phyloP scores from a whole-genome alignment of 1,140 invertebrate species.

The Linepithema humile region DNA sequence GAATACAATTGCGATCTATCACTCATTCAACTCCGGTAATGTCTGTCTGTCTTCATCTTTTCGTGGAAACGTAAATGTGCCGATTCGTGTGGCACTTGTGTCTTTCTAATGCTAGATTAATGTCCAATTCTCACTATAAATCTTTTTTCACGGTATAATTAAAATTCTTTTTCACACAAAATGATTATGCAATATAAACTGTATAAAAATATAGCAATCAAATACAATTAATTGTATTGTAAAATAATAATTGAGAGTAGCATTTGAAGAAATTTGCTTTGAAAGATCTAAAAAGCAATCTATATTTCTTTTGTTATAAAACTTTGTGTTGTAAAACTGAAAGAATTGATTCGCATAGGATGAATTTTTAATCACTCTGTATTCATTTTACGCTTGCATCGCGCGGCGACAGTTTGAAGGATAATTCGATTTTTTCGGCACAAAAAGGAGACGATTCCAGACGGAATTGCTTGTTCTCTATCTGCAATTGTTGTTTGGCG shows the following conservation, averaged over 20 bases:
- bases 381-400: slow-evolving; percentile 14
- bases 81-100: neutral
- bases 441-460: slow-evolving; percentile 1
- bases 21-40: neutral
- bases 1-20: neutral
- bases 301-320: neutral
- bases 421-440: slow-evolving; percentile 35
- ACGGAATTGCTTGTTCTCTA: slow-evolving; percentile 23
- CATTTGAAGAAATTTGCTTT: neutral
- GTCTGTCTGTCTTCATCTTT: slow-evolving; percentile 38
- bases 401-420: neutral
- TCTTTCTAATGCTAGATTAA: neutral
- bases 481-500: slow-evolving; percentile 13
- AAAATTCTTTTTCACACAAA: neutral
- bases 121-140: neutral
- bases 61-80: slow-evolving; percentile 34
- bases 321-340: neutral
- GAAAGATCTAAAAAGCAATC: neutral
- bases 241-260: neutral
- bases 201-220: neutral
- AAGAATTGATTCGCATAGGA: neutral
- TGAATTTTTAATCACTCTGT: neutral
- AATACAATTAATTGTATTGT: neutral
- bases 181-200: neutral
- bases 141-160: neutral